Base-by-base conservation (phyloP, 1,140 invertebrate genomes). In the Cheumatopsyche charites region DNA sequence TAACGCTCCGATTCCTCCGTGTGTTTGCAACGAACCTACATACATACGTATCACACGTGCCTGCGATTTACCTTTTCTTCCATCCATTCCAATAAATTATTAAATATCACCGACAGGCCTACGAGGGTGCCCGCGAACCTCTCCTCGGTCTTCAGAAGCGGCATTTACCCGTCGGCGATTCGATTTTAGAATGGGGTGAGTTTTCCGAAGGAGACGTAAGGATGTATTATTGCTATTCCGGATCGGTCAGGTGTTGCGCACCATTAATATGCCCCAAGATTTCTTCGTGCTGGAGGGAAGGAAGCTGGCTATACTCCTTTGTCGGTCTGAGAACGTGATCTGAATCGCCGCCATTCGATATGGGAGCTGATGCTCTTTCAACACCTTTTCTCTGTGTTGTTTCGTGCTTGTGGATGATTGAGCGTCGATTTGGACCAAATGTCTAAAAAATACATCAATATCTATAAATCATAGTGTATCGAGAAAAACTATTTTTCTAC, bases 191-290 rank as follows among this genome's bases (percentile, higher is more conserved):
- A 1, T 7, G 47, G 47, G 47, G 15, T 52, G 47, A 19, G 47
- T 52, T 17, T 52, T 9, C 21, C 19, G 13, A 58, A 58, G 23
- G 55, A 68, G 66, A 71, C 25, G 62, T 71, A 63, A 62, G 41
- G 58, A 52, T 71, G 61, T 67, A 68, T 74, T 74, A 71, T 71
- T 74, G 73, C 73, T 67, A 62, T 74, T 74, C 68, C 55, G 63
- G 45, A 71, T 68, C 70, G 73, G 70, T 74, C 73, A 74, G 73
- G 73, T 74, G 73, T 71, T 71, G 36, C 69, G 41, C 45, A 13
- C 67, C 69, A 74, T 74, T 74, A 74, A 74, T 74, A 74, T 71
- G 73, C 69, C 67, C 73, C 69, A 66, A 69, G 65, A 61, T 61
- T 71, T 67, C 73, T 74, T 74, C 61, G 52, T 62, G 49, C 47